Evolutionary conservation across 2,888 invertebrate genomes (phyloP), one percentile per base, ranked within the genome.

Genomic region (Lamproptera curius): DNA sequence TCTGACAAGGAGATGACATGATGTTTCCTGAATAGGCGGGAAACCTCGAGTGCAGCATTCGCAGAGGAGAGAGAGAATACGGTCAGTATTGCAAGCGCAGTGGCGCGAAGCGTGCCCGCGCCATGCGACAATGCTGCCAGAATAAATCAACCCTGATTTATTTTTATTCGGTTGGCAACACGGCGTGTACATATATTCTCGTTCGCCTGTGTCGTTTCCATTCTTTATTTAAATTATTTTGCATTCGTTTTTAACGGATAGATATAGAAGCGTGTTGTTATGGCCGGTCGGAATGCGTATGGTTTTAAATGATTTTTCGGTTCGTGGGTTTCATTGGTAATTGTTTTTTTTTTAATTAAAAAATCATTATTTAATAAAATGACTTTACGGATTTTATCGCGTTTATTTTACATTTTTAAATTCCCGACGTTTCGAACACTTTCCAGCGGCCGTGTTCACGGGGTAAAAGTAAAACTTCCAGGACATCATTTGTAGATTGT

Each of bases 121-220:
- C 62, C 65, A 64, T 65, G 70, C 64, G 69, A 76, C 73, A 67
- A 65, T 66, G 68, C 63, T 60, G 68, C 68, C 64, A 62, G 71
- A 73, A 82, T 86, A 84, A 83, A 87, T 86, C 84, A 83, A 75
- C 59, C 59, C 72, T 85, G 86, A 87, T 86, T 85, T 87, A 87
- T 86, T 83, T 84, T 85, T 82, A 85, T 84, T 80, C 73, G 73
- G 74, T 72, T 78, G 78, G 77, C 78, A 82, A 59, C 50, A 45
- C 49, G 55, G 53, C 54, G 54, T 51, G 55, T 57, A 54, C 53
- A 53, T 55, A 51, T 49, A 50, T 51, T 69, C 71, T 67, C 53
- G 55, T 52, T 62, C 65, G 63, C 69, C 67, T 68, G 58, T 70
- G 65, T 63, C 62, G 66, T 67, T 70, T 57, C 45, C 56, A 67